Evolutionary conservation across 1,140 invertebrate genomes (phyloP), one percentile per base, ranked within the genome.

Genomic region (Drosophila novamexicana): DNA sequence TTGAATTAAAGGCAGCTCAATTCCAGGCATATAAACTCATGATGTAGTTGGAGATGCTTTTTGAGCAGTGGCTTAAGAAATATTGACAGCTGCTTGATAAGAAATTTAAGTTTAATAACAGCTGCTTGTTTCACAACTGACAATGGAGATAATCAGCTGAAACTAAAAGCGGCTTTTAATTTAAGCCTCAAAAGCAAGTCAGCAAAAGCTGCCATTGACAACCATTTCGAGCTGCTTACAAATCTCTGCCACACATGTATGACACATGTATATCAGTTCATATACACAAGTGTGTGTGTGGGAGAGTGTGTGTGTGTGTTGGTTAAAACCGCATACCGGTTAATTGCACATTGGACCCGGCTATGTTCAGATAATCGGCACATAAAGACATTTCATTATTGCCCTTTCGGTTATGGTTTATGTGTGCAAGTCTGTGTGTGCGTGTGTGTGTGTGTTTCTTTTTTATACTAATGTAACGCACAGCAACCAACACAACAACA

Each of bases 361-460:
- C 84, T 84, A 84, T 89, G 81, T 67, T 62, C 70, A 76, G 84
- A 89, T 89, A 89, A 89, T 89, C 84, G 75, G 73, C 80, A 73
- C 84, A 89, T 89, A 89, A 89, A 89, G 84, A 84, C 68, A 63
- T 89, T 89, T 89, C 80, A 84, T 88, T 80, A 76, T 72, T 68
- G 78, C 53, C 39, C 77, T 76, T 73, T 72, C 54, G 44, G 61
- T 67, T 66, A 61, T 76, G 54, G 34, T 45, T 72, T 61, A 72
- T 76, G 32, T 34, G 7, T 12, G 7, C 32, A 12, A 32, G n/a
- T 18, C 22, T 58, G 5, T 50, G n/a, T 67, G 57, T 56, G 18
- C 54, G 14, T 63, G 18, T 71, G 39, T 52, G 40, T 67, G 57
- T 56, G 18, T 59, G 49, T 64, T 64, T 72, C 45, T 54, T 68